phyloP scores from a whole-genome alignment of 2,888 invertebrate genomes.

The Monoplex corrugatus region DNA sequence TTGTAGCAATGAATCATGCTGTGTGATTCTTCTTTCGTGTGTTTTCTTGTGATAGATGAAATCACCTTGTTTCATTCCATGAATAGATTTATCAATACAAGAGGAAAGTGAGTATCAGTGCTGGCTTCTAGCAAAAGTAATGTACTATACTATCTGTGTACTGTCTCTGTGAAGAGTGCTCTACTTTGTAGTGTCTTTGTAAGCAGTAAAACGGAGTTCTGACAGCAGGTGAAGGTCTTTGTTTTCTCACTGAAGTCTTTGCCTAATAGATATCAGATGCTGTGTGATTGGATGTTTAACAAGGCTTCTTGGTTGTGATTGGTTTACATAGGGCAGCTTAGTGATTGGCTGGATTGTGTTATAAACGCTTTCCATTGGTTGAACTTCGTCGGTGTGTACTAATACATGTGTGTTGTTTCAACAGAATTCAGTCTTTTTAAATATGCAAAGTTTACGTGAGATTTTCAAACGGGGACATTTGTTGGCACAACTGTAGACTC shows the following conservation, averaged over 20 bases:
- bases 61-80: not conserved
- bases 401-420: too few species aligned
- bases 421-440: too few species aligned
- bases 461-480: too few species aligned
- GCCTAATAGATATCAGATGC: too few species aligned
- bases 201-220: not conserved
- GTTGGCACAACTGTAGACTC: too few species aligned
- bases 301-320: not conserved
- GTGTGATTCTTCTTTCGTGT: not conserved
- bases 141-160: too few species aligned
- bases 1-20: not conserved
- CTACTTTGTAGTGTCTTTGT: not conserved
- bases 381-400: too few species aligned
- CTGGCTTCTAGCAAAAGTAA: not conserved
- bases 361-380: too few species aligned
- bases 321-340: not conserved
- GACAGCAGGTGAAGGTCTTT: not conserved
- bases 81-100: slow-evolving; percentile 4
- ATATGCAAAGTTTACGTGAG: too few species aligned
- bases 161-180: not conserved
- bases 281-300: too few species aligned
- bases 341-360: too few species aligned
- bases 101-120: slow-evolving; percentile 35
- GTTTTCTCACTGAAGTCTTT: not conserved
- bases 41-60: not conserved